Evolutionary conservation across 2,113 vertebrate species (phyloP).

Genomic region (Meriones unguiculatus): DNA sequence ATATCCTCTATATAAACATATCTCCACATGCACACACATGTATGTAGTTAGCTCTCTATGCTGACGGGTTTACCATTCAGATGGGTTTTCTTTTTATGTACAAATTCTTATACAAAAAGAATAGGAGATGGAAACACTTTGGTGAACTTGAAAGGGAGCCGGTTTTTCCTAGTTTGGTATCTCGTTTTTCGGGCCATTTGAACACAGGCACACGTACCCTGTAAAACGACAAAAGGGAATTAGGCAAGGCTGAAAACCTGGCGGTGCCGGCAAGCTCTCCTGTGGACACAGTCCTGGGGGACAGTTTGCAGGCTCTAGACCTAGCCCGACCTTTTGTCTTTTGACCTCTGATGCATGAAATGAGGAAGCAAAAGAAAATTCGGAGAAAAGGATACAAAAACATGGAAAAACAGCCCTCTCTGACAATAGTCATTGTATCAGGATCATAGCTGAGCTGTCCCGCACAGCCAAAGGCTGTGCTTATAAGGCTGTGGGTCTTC

Average conservation of each 20-base stretch:
- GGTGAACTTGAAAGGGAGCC: background rate
- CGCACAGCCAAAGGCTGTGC: background rate
- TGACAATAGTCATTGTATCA: constrained; percentile 68
- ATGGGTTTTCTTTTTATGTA: background rate
- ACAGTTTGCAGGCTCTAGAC: constrained; percentile 55
- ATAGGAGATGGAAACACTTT: constrained; percentile 48
- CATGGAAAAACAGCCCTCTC: constrained; percentile 65
- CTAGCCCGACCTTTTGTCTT: constrained; percentile 79
- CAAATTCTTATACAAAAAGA: constrained; percentile 49
- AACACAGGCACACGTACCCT: background rate
- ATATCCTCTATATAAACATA: background rate
- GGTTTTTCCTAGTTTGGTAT: constrained; percentile 14
- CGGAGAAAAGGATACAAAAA: constrained; percentile 82
- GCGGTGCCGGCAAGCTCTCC: background rate
- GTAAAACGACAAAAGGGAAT: constrained; percentile 17
- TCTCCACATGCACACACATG: background rate
- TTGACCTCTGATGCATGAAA: constrained; percentile 74
- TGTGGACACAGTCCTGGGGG: constrained; percentile 63
- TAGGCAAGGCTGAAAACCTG: constrained; percentile 32
- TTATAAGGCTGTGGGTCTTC: constrained; percentile 69
- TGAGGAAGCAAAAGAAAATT: constrained; percentile 83
- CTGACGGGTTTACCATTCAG: background rate
- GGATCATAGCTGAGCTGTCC: constrained; percentile 43
- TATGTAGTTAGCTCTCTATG: background rate
- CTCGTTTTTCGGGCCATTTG: background rate